A percentile compares a stretch with the other conserved stretches of the same genome.
These are phyloP conservation scores for Malacoraja senta DNA, from an alignment of 2,797 vertebrate species.

Conservation along the genomic window DNA sequence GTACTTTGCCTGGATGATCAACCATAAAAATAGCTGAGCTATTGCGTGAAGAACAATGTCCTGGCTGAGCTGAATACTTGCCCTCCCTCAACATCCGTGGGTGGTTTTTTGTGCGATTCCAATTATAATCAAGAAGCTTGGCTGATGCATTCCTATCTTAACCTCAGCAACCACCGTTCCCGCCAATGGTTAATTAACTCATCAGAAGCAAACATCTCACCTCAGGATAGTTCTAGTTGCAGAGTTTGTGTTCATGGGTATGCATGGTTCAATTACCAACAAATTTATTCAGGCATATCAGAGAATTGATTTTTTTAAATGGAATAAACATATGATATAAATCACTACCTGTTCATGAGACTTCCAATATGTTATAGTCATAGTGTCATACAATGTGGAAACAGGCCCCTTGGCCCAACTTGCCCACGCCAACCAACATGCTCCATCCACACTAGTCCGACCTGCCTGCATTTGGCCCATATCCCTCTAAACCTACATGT, in stretches of 20 bases:
- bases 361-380: neutral
- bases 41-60: neutral
- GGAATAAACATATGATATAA: neutral
- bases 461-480: no score
- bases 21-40: neutral
- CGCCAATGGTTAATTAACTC: neutral
- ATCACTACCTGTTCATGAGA: neutral
- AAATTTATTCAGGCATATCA: neutral
- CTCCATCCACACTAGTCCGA: no score
- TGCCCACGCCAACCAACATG: no score
- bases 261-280: neutral
- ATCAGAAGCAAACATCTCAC: neutral
- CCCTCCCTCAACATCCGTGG: neutral
- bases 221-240: neutral
- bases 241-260: neutral
- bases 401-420: no score
- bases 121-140: neutral
- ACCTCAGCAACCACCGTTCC: neutral
- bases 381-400: no score
- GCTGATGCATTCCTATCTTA: neutral
- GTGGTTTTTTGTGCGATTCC: neutral
- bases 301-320: neutral
- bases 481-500: no score
- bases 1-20: neutral
- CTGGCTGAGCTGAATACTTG: neutral